Evolutionary conservation across 2,888 invertebrate genomes (phyloP), one percentile per base, ranked within the genome.

Genomic region (Himalopsyche japonica): DNA sequence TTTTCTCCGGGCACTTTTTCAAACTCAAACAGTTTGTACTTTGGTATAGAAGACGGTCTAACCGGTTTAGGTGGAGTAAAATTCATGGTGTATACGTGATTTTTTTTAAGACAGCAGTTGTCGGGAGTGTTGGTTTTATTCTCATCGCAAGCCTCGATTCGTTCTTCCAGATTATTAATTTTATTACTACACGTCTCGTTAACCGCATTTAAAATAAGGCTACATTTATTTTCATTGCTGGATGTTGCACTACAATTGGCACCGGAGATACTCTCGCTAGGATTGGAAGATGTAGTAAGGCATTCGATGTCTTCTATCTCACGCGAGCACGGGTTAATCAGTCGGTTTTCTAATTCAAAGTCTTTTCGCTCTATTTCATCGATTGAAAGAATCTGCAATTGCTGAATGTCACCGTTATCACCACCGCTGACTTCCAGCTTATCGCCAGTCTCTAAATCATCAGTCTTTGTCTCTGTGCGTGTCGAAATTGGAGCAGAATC

Each of bases 281-380:
- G 91, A 79, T 89, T 89, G n/a, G 90, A 87, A 7, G 89, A 86
- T 0, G 89, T 87, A 81, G 89, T 87, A 81, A 90, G 89, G 87
- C 92, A 80, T 32, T 48, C 90, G 10, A 89, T 89, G 83, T 91
- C 91, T 3, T 91, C 91, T 76, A 91, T 89, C 88, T 92, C 90
- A 76, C 89, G 90, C 5, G 91, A 90, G 87, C 91, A 91, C 83
- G 91, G 91, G 81, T 91, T 91, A 76, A 91, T 88, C 84, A 92
- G 89, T 76, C 91, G 89, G 87, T 92, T 92, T 87, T 92, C 92
- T 86, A 92, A 92, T 79, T 92, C 92, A 64, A 92, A 92, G 86
- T 92, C 92, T 85, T 91, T 90, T 1, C 92, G 88, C 87, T 92
- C 92, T 48, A 92, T 89, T 70, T 92, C 91, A 82, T 92, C 92